These are phyloP conservation scores for Machimus rusticus DNA, from an alignment of 2,888 invertebrate genomes.

Conservation along the genomic window DNA sequence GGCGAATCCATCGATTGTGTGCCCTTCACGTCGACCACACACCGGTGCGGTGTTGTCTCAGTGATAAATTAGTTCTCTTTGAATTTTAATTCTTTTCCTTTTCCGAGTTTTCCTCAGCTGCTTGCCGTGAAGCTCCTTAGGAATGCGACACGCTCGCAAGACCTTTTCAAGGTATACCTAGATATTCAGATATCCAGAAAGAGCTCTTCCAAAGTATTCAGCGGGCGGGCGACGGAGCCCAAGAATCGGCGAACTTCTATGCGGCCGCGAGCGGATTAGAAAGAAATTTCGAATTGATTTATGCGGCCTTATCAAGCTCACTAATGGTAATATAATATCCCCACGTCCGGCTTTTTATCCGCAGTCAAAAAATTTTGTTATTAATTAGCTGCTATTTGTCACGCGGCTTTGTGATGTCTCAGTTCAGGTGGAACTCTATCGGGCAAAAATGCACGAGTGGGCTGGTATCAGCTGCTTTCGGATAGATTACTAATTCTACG, in stretches of 20 bases:
- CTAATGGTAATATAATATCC: slow-evolving; percentile 37
- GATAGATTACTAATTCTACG: not conserved
- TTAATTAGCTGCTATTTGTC: slow-evolving; percentile 32
- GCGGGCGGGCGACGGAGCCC: not conserved
- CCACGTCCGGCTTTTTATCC: not conserved
- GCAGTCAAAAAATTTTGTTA: not conserved
- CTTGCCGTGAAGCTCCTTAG: not conserved
- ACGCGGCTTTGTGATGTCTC: not conserved
- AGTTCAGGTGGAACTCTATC: not conserved
- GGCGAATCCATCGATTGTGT: slow-evolving; percentile 9
- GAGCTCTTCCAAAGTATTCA: not conserved
- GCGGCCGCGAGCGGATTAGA: slow-evolving; percentile 17
- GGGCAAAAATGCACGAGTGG: slow-evolving; percentile 3
- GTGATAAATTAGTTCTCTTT: slow-evolving; percentile 35
- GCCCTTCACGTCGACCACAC: slow-evolving; percentile 9
- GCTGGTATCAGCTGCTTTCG: not conserved
- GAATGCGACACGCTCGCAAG: not conserved
- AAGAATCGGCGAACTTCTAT: not conserved
- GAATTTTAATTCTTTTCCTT: slow-evolving; percentile 8
- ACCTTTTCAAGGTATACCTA: not conserved
- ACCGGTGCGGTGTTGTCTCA: slow-evolving; percentile 8
- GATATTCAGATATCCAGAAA: not conserved
- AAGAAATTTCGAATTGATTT: slow-evolving; percentile 37
- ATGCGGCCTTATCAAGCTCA: slow-evolving; percentile 12
- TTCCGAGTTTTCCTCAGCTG: not conserved